Base-by-base conservation (phyloP, 1,140 invertebrate species). In the Drosophila hydei region DNA sequence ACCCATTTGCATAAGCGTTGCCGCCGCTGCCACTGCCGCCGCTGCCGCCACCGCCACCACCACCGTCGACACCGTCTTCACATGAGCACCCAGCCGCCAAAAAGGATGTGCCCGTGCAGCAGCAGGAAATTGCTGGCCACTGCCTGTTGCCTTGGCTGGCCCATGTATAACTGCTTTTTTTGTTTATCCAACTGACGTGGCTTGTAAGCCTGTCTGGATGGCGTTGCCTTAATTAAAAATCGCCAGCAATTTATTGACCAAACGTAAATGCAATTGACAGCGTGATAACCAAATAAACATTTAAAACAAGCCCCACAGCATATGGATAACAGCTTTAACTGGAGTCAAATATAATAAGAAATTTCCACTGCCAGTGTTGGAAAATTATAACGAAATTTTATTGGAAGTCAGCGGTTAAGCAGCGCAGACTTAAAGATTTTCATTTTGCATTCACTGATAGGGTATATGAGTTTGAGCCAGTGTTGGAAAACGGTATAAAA, bases 221-320 rank as follows among this genome's bases (percentile, higher is more conserved):
- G 79, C 63, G 79, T 85, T 85, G 59, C 68, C 69, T 84, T 84
- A 84, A 84, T 84, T 84, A 84, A 79, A 84, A 84, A 80, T 75
- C 61, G 64, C 56, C 79, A 51, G 62, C 77, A 48, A 74, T 80
- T 62, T 75, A 61, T 63, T 68, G 79, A 84, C 77, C 47, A 63
- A 60, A 27, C 63, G 63, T 71, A 70, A 85, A 84, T 60, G 73
- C 75, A 76, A 74, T 73, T 80, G 81, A 80, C 80, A 74, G 80
- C 25, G 56, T 36, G 48, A 67, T 79, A 79, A 73, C 67, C 68
- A 84, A 73, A 75, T 61, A 16, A 36, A 21, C 43, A 45, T 21
- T 45, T 2, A 45, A 45, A 45, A 14, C n/a, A 14, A 36, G 61
- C 12, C 12, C 1, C 1, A 50, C 2, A 21, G 8, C 23, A 4